These are phyloP conservation scores for Corythoichthys intestinalis DNA, from an alignment of 2,113 vertebrate species.

Conservation along the genomic window DNA sequence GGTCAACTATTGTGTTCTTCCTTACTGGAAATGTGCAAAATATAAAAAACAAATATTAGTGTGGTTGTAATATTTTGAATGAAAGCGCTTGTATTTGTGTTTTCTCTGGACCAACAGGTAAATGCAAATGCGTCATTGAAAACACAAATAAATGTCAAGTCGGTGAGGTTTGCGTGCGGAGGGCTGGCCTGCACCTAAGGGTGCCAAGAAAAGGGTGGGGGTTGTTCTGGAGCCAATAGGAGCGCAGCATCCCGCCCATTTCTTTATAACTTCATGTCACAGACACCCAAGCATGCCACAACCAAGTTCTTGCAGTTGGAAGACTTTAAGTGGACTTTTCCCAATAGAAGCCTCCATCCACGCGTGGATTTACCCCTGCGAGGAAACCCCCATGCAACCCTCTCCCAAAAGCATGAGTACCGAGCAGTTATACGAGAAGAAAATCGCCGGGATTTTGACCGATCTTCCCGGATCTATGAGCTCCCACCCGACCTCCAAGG, in stretches of 20 bases:
- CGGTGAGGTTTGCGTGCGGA: conserved; percentile 28
- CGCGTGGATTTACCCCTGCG: conserved; percentile 47
- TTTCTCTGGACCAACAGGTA: conserved; percentile 29
- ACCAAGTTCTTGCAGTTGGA: conserved; percentile 55
- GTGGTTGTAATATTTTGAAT: not conserved
- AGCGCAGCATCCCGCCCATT: conserved; percentile 76
- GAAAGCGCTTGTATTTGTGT: not conserved
- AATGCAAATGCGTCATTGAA: conserved; percentile 32
- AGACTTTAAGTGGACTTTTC: conserved; percentile 55
- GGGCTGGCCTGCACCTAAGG: conserved; percentile 71
- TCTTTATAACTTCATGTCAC: conserved; percentile 88
- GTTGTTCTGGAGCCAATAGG: conserved; percentile 83
- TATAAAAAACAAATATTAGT: not conserved
- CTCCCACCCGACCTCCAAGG: conserved; percentile 93
- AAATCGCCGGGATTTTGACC: conserved; percentile 89
- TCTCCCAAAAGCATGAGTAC: conserved; percentile 78
- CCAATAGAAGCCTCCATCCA: conserved; percentile 38
- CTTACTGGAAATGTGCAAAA: not conserved
- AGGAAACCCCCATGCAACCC: not conserved
- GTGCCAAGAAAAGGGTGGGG: conserved; percentile 25
- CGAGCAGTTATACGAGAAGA: conserved; percentile 89
- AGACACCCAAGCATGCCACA: conserved; percentile 67
- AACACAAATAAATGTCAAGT: not conserved
- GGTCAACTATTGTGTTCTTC: conserved; percentile 7
- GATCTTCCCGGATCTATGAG: conserved; percentile 92